Evolutionary conservation across 2,888 invertebrate genomes (phyloP).

Genomic region (Drosophila anomalipes): DNA sequence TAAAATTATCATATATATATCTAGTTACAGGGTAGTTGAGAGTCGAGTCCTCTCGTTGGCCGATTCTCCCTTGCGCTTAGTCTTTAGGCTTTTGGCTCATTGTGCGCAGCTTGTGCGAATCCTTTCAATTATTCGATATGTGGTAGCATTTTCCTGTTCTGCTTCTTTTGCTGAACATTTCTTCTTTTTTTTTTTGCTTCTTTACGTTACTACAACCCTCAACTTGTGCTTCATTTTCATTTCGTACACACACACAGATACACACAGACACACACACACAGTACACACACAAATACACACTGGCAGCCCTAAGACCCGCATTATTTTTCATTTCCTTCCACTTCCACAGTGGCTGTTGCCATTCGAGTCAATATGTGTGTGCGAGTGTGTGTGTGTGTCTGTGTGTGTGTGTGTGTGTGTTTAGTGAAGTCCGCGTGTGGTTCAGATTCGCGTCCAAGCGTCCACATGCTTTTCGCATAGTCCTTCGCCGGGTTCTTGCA

Average conservation of each 20-base stretch:
- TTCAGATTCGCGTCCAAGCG: slow-evolving; percentile 32
- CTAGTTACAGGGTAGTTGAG: neutral
- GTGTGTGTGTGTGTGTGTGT: slow-evolving; percentile 9
- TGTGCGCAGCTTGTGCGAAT: slow-evolving; percentile 66
- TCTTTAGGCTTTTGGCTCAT: slow-evolving; percentile 33
- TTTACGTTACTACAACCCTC: slow-evolving; percentile 18
- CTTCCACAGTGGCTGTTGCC: slow-evolving; percentile 30
- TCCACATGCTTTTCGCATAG: slow-evolving; percentile 14
- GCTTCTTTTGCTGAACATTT: slow-evolving; percentile 24
- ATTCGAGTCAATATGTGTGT: slow-evolving; percentile 33
- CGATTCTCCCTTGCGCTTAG: neutral
- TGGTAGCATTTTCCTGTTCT: slow-evolving; percentile 52
- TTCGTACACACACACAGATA: slow-evolving; percentile 24
- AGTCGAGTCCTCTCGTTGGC: neutral
- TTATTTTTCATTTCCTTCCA: slow-evolving; percentile 67
- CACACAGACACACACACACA: slow-evolving; percentile 7
- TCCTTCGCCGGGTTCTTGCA: slow-evolving; percentile 33
- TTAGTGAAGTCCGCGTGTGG: slow-evolving; percentile 37
- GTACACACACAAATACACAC: slow-evolving; percentile 6
- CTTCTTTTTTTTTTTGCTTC: slow-evolving; percentile 11
- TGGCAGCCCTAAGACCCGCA: slow-evolving; percentile 59
- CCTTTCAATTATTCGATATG: slow-evolving; percentile 80
- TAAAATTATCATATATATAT: neutral
- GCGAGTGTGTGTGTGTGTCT: slow-evolving; percentile 9
- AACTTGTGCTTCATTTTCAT: slow-evolving; percentile 37